Evolutionary conservation across 2,888 invertebrate species (phyloP), one percentile per base, ranked within the genome.

Genomic region (Dasypolia templi): DNA sequence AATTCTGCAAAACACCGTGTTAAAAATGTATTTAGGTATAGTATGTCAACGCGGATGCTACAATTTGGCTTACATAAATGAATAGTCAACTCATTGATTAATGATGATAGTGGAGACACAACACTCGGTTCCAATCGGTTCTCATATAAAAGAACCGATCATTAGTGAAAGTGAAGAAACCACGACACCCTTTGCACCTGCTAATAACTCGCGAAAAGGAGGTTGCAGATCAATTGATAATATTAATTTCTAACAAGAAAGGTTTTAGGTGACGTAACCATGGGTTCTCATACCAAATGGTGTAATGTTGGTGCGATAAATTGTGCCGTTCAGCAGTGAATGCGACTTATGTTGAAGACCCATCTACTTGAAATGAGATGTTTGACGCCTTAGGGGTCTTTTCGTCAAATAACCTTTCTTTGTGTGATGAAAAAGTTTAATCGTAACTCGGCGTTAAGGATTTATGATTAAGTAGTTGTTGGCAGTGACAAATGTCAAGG

Each of bases 221-320:
- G 82, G 75, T 79, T 77, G 55, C 35, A 64, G 73, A 72, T 72
- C 75, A 72, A 74, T 71, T 72, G 83, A 85, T 85, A 77, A 61
- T 35, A 82, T 79, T 79, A 74, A 66, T 46, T 75, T 71, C 77
- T 65, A 35, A 44, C 55, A 65, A 64, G 67, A 64, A 58, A n/a
- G 66, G 26, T 63, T 59, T 39, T 29, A n/a, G 63, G 72, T 82
- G 70, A 75, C 65, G 59, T 73, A 85, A 82, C 72, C 46, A 68
- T 53, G 61, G 53, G 53, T 63, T 81, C 49, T 29, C 39, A 75
- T 58, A 65, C 29, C n/a, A 29, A n/a, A 42, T 59, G 35, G 59
- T 64, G 78, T 65, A 11, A 53, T 62, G 82, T 73, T 78, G 44
- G 66, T 4, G 14, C 26, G 67, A 81, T 82, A 65, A 74, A 64